Percentiles rank a stretch among this genome's conserved stretches.
phyloP scores from a whole-genome alignment of 2,888 invertebrate species.

The Podotricha telesiphe region DNA sequence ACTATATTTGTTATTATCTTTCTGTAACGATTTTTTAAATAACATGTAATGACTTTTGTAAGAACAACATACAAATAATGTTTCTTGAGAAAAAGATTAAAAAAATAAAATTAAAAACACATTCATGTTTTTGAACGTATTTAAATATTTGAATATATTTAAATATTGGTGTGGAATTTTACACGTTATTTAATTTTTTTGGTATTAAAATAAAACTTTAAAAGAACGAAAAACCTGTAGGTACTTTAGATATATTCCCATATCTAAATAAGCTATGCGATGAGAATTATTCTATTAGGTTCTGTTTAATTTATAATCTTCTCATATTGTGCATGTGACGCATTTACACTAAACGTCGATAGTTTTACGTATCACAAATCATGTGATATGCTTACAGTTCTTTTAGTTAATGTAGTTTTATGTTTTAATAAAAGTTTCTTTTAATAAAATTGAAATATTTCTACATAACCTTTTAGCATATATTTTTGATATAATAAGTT shows the following conservation, averaged over 20 bases:
- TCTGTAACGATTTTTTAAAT: neutral
- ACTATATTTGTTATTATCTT: neutral
- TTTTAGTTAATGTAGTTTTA: neutral
- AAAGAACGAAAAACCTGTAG: neutral
- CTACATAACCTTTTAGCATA: neutral
- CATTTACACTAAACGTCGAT: neutral
- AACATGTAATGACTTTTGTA: neutral
- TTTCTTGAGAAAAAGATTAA: neutral
- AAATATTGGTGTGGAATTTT: neutral
- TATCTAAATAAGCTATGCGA: neutral
- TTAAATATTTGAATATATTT: neutral
- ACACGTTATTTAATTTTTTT: neutral
- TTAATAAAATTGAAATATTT: no score
- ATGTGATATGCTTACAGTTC: neutral
- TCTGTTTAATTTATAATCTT: neutral
- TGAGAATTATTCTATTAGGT: neutral
- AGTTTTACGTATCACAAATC: neutral
- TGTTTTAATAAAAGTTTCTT: neutral
- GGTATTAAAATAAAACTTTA: neutral
- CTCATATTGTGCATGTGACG: neutral
- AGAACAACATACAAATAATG: neutral
- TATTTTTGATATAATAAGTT: no score
- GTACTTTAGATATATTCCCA: neutral
- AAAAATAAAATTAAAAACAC: neutral
- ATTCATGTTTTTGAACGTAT: neutral